Conservation (phyloP, 2,797 vertebrate genomes). For the Micrastur ruficollis region DNA sequence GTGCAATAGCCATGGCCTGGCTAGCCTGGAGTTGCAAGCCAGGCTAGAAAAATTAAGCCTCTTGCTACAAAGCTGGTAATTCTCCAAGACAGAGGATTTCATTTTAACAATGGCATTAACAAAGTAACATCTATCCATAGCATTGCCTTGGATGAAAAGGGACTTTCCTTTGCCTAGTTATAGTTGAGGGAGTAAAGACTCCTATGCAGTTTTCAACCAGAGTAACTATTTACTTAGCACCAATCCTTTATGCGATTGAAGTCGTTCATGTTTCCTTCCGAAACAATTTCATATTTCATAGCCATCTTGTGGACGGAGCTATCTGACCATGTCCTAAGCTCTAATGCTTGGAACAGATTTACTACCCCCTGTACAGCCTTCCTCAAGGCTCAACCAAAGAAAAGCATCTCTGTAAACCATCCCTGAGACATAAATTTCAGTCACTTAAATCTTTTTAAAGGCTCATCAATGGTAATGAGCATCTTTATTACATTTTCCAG, state of each 20-base stretch:
- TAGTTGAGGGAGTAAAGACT: neutral
- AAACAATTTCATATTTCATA: neutral
- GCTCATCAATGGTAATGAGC: neutral
- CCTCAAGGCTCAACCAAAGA: neutral
- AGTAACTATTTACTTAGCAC: neutral
- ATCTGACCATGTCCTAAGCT: neutral
- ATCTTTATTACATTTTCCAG: neutral
- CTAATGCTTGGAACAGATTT: neutral
- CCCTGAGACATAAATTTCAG: neutral
- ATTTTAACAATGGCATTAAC: neutral
- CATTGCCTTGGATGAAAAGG: neutral
- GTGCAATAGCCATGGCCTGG: too few relatives aligned
- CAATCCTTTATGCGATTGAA: neutral
- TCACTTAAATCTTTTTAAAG: neutral
- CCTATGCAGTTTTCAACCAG: neutral
- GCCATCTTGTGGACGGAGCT: neutral
- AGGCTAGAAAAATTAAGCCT: neutral
- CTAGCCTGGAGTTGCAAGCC: neutral
- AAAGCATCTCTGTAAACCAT: neutral
- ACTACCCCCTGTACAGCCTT: neutral
- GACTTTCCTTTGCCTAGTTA: neutral
- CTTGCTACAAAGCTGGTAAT: neutral
- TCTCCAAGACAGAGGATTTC: neutral
- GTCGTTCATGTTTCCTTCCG: neutral
- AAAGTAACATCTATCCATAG: neutral